Evolutionary conservation across 2,113 vertebrate genomes (phyloP).

Genomic region (Hyperoodon ampullatus): DNA sequence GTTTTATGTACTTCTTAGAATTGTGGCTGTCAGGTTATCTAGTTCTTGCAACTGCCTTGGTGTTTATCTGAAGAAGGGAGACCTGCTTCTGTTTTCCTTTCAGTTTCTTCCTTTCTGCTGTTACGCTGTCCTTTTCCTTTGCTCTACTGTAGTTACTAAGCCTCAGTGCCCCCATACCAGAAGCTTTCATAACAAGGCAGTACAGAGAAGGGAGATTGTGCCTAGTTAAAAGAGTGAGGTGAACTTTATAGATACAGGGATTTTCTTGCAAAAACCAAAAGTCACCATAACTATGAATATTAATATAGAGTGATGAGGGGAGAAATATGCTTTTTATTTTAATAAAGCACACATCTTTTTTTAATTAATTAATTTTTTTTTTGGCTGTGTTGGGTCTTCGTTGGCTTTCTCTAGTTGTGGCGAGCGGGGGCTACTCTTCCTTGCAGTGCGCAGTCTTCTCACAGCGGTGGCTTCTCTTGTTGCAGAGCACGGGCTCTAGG

Average conservation of each 20-base stretch:
- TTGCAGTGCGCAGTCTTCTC: no score
- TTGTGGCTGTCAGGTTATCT: background rate
- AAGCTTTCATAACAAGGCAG: background rate
- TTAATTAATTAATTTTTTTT: no score
- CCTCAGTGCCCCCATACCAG: background rate
- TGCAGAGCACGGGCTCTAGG: no score
- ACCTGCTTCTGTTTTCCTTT: slow-evolving; percentile 24
- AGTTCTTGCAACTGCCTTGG: slow-evolving; percentile 4
- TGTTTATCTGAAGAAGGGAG: slow-evolving; percentile 27
- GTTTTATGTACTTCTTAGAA: slow-evolving; percentile 41
- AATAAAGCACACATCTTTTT: no score
- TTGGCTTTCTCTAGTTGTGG: no score
- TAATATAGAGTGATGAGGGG: background rate
- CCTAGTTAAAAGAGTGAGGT: background rate
- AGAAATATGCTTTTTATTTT: background rate
- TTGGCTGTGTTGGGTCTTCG: no score
- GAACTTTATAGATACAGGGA: background rate
- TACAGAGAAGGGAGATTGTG: background rate
- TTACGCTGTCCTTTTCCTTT: background rate
- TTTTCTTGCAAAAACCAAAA: slow-evolving; percentile 10
- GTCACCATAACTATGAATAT: background rate
- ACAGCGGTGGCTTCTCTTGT: no score
- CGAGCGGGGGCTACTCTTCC: no score
- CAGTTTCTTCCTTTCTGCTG: slow-evolving; percentile 16
- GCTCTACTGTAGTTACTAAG: background rate